These are phyloP conservation scores for Pseudachorutes palmiensis DNA, from an alignment of 1,140 invertebrate genomes.

Conservation along the genomic window DNA sequence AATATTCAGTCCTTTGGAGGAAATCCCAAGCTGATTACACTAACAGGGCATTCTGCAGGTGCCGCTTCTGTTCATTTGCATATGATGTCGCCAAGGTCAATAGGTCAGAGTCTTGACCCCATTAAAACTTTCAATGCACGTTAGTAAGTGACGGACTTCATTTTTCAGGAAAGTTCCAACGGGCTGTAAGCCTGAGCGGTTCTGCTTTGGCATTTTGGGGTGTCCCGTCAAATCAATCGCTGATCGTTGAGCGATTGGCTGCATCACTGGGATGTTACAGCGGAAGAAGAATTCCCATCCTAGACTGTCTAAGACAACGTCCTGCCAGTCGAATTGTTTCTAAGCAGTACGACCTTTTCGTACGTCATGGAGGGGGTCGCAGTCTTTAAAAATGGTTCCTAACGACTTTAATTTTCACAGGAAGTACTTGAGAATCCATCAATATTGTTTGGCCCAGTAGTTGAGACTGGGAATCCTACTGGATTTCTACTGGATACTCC, in stretches of 20 bases:
- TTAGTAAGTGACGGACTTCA: neutral
- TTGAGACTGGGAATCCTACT: neutral
- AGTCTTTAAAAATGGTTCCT: too few relatives aligned
- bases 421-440: conserved; percentile 6
- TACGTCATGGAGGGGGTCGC: too few relatives aligned
- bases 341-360: conserved; percentile 11
- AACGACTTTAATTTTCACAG: too few relatives aligned
- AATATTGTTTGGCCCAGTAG: conserved; percentile 23
- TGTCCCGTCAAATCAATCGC: neutral
- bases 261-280: neutral
- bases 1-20: conserved; percentile 31
- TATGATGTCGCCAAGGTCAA: conserved; percentile 11
- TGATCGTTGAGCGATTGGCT: neutral
- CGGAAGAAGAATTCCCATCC: neutral
- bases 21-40: conserved; percentile 20
- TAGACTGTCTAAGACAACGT: neutral
- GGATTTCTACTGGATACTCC: conserved; percentile 17
- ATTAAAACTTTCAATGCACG: too few relatives aligned
- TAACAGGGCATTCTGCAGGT: conserved; percentile 8
- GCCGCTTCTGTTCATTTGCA: conserved; percentile 1
- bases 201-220: conserved; percentile 4
- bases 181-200: neutral
- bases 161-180: conserved; percentile 2
- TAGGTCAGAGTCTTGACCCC: too few relatives aligned
- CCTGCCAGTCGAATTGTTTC: neutral